Percentiles rank a stretch among this genome's conserved stretches.
Evolutionary conservation across 1,140 invertebrate genomes (phyloP).

Genomic region (Musca domestica): DNA sequence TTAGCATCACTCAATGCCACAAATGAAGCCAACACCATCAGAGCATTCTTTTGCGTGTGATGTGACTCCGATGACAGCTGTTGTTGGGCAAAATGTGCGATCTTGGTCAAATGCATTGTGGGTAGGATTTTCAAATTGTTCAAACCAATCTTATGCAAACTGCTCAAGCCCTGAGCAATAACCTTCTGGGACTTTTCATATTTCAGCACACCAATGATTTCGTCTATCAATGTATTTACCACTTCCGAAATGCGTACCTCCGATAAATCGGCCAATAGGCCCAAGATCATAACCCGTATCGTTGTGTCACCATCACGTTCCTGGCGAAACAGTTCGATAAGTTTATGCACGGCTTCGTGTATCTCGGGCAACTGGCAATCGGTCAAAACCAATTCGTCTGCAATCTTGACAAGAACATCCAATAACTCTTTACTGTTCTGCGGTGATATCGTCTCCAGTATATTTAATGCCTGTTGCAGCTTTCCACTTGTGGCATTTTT

Average conservation of each 20-base stretch:
- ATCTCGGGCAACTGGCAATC: slow-evolving; percentile 38
- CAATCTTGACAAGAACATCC: slow-evolving; percentile 46
- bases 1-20: slow-evolving; percentile 58
- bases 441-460: slow-evolving; percentile 31
- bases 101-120: slow-evolving; percentile 41
- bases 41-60: slow-evolving; percentile 74
- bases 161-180: slow-evolving; percentile 51
- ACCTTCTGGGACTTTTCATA: slow-evolving; percentile 82
- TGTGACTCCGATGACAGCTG: slow-evolving; percentile 72
- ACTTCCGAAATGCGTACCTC: slow-evolving; percentile 39
- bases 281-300: slow-evolving; percentile 43
- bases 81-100: slow-evolving; percentile 58
- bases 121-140: slow-evolving; percentile 36
- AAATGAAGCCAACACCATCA: slow-evolving; percentile 69
- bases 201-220: slow-evolving; percentile 71
- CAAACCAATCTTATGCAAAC: slow-evolving; percentile 44
- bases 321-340: slow-evolving; percentile 46
- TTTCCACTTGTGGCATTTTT: slow-evolving; percentile 8
- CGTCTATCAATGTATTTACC: slow-evolving; percentile 56
- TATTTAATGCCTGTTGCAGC: slow-evolving; percentile 32
- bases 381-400: slow-evolving; percentile 43
- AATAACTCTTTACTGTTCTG: slow-evolving; percentile 37
- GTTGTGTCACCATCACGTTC: slow-evolving; percentile 44
- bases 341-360: slow-evolving; percentile 37
- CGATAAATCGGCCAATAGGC: slow-evolving; percentile 40